Conservation (phyloP, 2,888 invertebrate genomes). For the Icerya purchasi region DNA sequence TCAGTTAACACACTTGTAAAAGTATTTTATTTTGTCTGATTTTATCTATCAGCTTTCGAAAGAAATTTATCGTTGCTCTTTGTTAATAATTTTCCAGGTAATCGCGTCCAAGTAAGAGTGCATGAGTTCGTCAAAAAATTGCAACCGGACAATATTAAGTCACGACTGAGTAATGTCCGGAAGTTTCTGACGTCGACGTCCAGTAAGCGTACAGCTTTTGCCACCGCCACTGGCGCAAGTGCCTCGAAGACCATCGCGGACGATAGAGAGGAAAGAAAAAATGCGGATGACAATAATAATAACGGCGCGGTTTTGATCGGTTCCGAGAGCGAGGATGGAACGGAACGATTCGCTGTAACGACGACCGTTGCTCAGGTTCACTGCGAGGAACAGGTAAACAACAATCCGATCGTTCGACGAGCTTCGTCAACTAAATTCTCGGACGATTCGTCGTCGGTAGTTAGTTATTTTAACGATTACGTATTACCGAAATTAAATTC, state of each 20-base stretch:
- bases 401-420: background rate
- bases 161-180: slow-evolving; percentile 6
- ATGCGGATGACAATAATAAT: background rate
- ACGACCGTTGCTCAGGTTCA: background rate
- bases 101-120: slow-evolving; percentile 1
- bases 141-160: slow-evolving; percentile 6
- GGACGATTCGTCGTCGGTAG: background rate
- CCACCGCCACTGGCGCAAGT: background rate
- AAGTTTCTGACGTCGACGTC: slow-evolving; percentile 2
- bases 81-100: background rate
- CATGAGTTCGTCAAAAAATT: slow-evolving; percentile 23
- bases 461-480: background rate
- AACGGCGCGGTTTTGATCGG: background rate
- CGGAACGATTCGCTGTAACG: background rate
- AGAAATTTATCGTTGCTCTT: too few species aligned
- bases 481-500: background rate
- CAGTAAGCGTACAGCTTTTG: background rate
- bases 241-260: background rate
- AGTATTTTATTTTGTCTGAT: too few species aligned
- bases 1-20: too few species aligned
- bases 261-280: background rate
- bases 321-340: background rate
- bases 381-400: background rate
- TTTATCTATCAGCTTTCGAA: too few species aligned
- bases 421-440: background rate